Conservation (phyloP, 2,797 vertebrate species). For the Onychomys arenicola region DNA sequence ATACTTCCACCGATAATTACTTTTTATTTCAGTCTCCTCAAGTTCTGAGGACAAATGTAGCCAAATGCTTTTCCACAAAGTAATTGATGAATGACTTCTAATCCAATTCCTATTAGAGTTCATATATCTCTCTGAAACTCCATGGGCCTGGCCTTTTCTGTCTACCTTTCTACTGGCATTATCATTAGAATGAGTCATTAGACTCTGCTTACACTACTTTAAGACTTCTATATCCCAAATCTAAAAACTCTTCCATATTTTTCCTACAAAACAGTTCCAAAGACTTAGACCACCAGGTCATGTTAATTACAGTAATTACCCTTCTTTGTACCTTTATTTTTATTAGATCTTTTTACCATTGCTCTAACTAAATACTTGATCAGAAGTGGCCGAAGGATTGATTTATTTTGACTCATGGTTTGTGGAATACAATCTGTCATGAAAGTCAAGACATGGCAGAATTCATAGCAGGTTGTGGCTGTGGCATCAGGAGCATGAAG, state of each 20-base stretch:
- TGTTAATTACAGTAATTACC: background rate
- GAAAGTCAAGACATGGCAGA: background rate
- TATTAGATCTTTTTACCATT: background rate
- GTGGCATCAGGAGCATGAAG: background rate
- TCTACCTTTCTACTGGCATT: background rate
- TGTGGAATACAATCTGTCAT: background rate
- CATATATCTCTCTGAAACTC: background rate
- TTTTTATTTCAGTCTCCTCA: background rate
- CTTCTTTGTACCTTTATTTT: background rate
- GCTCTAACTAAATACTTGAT: background rate
- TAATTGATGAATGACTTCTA: background rate
- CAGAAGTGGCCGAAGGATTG: background rate
- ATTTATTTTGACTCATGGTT: background rate
- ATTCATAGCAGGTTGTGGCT: background rate
- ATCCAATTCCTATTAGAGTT: background rate
- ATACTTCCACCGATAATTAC: no score
- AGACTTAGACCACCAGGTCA: background rate
- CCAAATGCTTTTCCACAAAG: background rate
- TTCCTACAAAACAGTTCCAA: background rate
- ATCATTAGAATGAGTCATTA: background rate
- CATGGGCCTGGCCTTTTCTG: background rate
- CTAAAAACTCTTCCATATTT: background rate
- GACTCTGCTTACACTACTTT: background rate
- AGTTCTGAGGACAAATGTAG: background rate
- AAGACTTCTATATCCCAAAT: background rate